Evolutionary conservation across 2,888 invertebrate genomes (phyloP).

Genomic region (Mythimna lalbum): DNA sequence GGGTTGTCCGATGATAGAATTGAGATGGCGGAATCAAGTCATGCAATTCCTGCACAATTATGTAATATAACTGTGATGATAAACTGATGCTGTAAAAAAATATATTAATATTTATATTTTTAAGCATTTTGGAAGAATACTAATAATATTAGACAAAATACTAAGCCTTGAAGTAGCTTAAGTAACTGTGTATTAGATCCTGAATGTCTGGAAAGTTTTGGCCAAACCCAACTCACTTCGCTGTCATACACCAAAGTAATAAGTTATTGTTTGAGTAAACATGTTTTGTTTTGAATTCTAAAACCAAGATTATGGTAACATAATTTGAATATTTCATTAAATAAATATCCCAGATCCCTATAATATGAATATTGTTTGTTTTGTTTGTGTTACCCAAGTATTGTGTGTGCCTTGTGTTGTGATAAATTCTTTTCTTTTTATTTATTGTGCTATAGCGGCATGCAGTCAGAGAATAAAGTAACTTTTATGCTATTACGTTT

Average conservation of each 20-base stretch:
- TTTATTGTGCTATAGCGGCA: background rate
- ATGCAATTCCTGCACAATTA: no score
- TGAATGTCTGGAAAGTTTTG: constrained; percentile 4
- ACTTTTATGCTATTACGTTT: background rate
- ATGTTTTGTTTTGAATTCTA: background rate
- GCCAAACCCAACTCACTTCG: background rate
- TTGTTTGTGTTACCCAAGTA: background rate
- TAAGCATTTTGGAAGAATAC: background rate
- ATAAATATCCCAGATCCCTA: no score
- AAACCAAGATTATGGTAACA: background rate
- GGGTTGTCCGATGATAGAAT: no score
- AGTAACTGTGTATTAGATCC: background rate
- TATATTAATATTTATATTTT: no score
- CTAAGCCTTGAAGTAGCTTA: background rate
- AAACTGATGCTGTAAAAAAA: no score
- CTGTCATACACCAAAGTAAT: background rate
- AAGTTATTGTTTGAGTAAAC: background rate
- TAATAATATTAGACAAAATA: background rate
- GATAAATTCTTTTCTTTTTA: no score
- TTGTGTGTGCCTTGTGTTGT: no score
- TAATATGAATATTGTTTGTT: background rate
- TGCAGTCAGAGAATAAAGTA: background rate
- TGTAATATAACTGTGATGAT: no score
- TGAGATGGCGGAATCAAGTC: no score
- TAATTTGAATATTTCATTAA: background rate